Conservation (phyloP, 2,888 invertebrate genomes). For the Celastrina argiolus region DNA sequence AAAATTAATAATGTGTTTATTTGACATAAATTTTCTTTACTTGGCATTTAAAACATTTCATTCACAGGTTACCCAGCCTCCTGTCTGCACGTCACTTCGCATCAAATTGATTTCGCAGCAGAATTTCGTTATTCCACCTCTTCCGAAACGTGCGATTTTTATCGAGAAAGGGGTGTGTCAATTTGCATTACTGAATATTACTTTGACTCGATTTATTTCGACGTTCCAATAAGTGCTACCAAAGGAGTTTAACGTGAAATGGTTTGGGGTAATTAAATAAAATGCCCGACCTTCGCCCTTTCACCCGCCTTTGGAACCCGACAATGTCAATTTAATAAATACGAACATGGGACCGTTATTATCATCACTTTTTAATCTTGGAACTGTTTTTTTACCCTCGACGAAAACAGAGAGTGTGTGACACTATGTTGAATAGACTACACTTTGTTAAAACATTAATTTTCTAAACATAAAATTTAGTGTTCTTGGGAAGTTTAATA, state of each 20-base stretch:
- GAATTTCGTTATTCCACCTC: neutral
- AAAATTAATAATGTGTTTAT: neutral
- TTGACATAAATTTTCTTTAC: too few species aligned
- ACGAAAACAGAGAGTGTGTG: too few species aligned
- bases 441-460: too few species aligned
- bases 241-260: conserved; percentile 7
- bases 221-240: neutral
- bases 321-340: conserved; percentile 1
- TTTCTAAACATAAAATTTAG: too few species aligned
- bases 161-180: conserved; percentile 17
- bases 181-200: conserved; percentile 10
- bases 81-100: neutral
- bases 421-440: too few species aligned
- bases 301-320: neutral
- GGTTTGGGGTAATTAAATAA: neutral
- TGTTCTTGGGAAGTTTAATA: too few species aligned
- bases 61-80: neutral
- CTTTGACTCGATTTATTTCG: conserved; percentile 20
- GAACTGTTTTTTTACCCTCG: too few species aligned
- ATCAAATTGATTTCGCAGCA: neutral
- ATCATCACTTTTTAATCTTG: neutral
- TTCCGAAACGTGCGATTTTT: conserved; percentile 9
- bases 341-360: neutral
- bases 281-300: neutral
- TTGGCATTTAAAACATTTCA: neutral